Evolutionary conservation across 2,888 invertebrate genomes (phyloP).

Genomic region (Timandra comae): DNA sequence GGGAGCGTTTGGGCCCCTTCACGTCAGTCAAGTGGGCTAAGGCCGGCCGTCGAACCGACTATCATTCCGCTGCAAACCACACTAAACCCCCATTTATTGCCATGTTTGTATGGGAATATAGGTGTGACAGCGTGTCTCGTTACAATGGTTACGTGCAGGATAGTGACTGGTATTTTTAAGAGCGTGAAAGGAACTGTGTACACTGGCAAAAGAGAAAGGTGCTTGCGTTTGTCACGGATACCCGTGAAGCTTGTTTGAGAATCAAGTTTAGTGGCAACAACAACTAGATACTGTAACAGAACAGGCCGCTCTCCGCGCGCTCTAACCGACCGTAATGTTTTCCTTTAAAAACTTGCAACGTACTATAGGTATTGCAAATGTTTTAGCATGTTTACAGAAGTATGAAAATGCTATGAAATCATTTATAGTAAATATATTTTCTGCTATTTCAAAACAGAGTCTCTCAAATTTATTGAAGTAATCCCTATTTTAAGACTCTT

Average conservation of each 20-base stretch:
- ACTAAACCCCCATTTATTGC: slow-evolving; percentile 31
- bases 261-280: slow-evolving; percentile 31
- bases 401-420: no score
- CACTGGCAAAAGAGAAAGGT: slow-evolving; percentile 58
- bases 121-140: slow-evolving; percentile 21
- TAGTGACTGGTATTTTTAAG: slow-evolving; percentile 37
- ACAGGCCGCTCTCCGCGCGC: no score
- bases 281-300: slow-evolving; percentile 1
- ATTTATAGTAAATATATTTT: no score
- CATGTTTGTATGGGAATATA: slow-evolving; percentile 17
- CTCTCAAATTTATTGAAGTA: no score
- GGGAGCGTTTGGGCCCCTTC: slow-evolving; percentile 57
- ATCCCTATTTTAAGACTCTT: no score
- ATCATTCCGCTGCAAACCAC: slow-evolving; percentile 33
- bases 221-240: slow-evolving; percentile 27
- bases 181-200: slow-evolving; percentile 52
- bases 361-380: no score
- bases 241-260: slow-evolving; percentile 30
- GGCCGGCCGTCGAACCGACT: slow-evolving; percentile 63
- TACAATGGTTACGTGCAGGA: slow-evolving; percentile 29
- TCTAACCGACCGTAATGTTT: no score
- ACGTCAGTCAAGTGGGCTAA: slow-evolving; percentile 69
- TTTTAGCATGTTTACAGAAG: no score
- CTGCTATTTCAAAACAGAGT: no score
- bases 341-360: no score